Percentiles rank a stretch among this genome's conserved stretches.
phyloP scores from a whole-genome alignment of 2,113 vertebrate species.

The Melospiza georgiana region DNA sequence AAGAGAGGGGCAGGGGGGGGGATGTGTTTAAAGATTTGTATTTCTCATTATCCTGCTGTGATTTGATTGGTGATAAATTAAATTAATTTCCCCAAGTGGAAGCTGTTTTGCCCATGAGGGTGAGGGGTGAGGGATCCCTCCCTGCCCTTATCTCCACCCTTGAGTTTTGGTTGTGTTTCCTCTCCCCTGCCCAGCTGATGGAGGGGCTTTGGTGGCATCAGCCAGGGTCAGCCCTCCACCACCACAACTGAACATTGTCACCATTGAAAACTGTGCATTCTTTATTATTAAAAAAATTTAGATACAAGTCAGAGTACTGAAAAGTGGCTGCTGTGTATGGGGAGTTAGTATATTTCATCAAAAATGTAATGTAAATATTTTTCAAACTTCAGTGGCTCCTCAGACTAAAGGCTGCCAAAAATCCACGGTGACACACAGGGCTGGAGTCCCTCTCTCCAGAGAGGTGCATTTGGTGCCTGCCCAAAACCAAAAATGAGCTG shows the following conservation, averaged over 20 bases:
- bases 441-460: background rate
- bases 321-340: background rate
- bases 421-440: background rate
- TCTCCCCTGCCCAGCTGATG: background rate
- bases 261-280: background rate
- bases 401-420: conserved; percentile 6
- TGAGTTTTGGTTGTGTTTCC: background rate
- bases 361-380: background rate
- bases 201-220: background rate
- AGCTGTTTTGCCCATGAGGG: background rate
- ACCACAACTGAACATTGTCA: background rate
- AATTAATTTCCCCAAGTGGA: background rate
- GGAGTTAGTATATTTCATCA: background rate
- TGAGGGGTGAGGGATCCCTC: background rate
- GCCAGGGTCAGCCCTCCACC: background rate
- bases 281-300: background rate
- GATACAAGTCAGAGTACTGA: background rate
- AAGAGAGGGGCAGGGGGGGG: background rate
- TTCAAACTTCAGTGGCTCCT: background rate
- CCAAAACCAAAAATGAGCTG: background rate
- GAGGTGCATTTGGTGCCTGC: background rate
- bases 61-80: background rate
- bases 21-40: background rate
- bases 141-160: background rate
- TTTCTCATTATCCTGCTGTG: background rate